Conservation (phyloP, 2,113 vertebrate genomes). For the Cyprinodon variegatus region DNA sequence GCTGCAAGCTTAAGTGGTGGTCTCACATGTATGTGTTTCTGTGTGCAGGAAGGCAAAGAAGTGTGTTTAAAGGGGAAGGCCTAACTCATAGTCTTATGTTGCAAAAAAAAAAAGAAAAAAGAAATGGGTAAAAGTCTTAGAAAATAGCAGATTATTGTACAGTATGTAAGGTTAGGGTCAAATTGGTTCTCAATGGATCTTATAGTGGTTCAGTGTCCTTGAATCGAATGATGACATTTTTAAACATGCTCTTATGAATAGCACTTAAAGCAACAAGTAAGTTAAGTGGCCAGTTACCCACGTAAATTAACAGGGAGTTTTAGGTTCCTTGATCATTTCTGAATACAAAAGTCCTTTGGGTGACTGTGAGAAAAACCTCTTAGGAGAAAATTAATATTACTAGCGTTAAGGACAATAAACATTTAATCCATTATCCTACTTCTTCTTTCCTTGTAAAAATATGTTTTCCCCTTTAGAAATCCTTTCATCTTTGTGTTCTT, state of each 20-base stretch:
- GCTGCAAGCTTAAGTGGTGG: conserved; percentile 54
- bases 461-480: neutral
- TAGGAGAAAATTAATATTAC: neutral
- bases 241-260: conserved; percentile 18
- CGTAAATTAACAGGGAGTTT: conserved; percentile 23
- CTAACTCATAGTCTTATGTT: conserved; percentile 58
- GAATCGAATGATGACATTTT: conserved; percentile 4
- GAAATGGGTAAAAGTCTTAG: conserved; percentile 10
- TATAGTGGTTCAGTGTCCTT: conserved; percentile 5
- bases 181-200: conserved; percentile 5
- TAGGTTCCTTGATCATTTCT: conserved; percentile 15
- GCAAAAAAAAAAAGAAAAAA: conserved; percentile 42
- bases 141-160: conserved; percentile 23
- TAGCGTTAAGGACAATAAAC: neutral
- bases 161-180: conserved; percentile 4
- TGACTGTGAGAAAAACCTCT: conserved; percentile 2
- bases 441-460: neutral
- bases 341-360: conserved; percentile 5
- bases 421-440: neutral
- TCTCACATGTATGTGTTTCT: conserved; percentile 46
- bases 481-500: conserved; percentile 12
- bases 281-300: conserved; percentile 33
- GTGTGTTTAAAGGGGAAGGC: conserved; percentile 43
- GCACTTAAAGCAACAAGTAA: conserved; percentile 25
- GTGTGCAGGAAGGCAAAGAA: conserved; percentile 8